Base-by-base conservation (phyloP, 2,888 invertebrate genomes). In the Papilio demoleus region DNA sequence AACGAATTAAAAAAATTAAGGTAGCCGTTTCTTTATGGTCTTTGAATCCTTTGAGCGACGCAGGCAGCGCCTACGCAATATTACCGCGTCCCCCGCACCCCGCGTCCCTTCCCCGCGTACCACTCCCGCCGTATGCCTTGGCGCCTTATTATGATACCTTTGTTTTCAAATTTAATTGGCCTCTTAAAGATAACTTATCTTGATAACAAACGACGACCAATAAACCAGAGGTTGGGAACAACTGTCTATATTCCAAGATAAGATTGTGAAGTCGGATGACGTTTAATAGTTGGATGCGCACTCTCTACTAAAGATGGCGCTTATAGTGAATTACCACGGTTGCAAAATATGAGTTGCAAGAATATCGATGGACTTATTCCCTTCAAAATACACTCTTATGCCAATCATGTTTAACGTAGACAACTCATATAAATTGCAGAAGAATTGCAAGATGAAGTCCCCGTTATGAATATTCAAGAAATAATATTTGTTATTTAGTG, bases 161-260 rank as follows among this genome's bases (percentile, higher is more conserved):
- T 92, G 92, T 92, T 91, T 92, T 91, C 88, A 92, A 91, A 90
- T 92, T 92, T 92, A 92, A 92, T 92, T 92, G 92, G 92, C 88
- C 88, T 85, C 88, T 90, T 88, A 85, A 80, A 91, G 92, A 92
- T 92, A 91, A 88, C 79, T 86, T 92, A 92, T 92, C 91, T 91
- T 90, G 92, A 92, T 92, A 91, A 92, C 90, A 90, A 92, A 92
- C 89, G 90, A 88, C 87, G 86, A 84, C 89, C 91, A 91, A 91
- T 92, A 92, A 91, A 90, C 89, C 85, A 87, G 87, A 85, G 88
- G 87, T 87, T 80, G 83, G 81, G 80, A 82, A 88, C 86, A 86
- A 85, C 86, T 79, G 88, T 82, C 85, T 86, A 82, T 85, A 82
- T 81, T 81, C 82, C 77, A 80, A 88, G 90, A 90, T 90, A 90